phyloP scores from a whole-genome alignment of 2,797 vertebrate species.

The Alca torda region DNA sequence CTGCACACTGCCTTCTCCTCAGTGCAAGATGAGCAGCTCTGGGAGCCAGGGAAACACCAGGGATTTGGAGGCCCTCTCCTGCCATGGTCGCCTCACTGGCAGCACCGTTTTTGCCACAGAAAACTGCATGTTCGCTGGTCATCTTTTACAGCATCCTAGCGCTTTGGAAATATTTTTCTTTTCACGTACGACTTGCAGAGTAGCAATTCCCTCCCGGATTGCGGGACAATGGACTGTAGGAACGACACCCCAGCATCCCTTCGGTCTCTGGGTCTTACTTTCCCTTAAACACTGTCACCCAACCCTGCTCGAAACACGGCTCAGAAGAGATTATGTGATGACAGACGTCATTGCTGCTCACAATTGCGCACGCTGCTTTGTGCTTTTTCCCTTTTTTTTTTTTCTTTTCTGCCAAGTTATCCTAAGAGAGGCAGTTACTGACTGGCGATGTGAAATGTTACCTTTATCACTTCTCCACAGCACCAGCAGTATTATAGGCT shows the following conservation, averaged over 20 bases:
- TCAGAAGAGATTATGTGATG: conserved; percentile 42
- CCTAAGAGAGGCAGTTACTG: conserved; percentile 47
- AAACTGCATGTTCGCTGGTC: accelerated
- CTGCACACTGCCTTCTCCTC: background rate
- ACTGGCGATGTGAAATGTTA: conserved; percentile 30
- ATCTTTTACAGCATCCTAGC: background rate
- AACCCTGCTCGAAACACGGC: conserved; percentile 19
- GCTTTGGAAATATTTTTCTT: background rate
- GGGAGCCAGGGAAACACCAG: background rate
- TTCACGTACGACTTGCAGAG: accelerated
- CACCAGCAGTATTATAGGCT: conserved; percentile 18
- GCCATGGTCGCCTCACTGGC: accelerated
- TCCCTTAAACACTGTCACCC: conserved; percentile 12
- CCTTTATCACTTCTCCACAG: conserved; percentile 34
- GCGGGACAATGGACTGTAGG: background rate
- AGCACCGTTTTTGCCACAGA: background rate
- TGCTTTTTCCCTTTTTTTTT: background rate
- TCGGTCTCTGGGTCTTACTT: background rate
- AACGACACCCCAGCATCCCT: background rate
- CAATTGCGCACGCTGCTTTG: conserved; percentile 17
- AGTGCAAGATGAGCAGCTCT: background rate
- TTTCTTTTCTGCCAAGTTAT: conserved; percentile 20
- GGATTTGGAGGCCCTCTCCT: background rate
- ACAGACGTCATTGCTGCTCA: conserved; percentile 39
- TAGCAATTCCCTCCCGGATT: background rate